These are phyloP conservation scores for Tricholauxania praeusta DNA, from an alignment of 2,888 invertebrate genomes.

Conservation along the genomic window DNA sequence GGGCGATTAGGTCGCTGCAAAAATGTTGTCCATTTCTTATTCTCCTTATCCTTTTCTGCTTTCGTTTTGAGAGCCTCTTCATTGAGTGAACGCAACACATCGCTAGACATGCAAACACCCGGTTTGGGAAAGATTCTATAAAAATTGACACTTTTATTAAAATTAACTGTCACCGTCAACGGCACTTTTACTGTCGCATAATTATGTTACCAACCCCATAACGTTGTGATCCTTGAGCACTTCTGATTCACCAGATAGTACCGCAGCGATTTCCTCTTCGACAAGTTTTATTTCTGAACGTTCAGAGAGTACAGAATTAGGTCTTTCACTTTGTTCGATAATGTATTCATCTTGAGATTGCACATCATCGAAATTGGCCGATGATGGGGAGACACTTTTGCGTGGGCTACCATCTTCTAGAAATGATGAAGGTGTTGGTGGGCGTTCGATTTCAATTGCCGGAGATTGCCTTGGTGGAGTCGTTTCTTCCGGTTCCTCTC, in stretches of 20 bases:
- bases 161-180: slow-evolving; percentile 1
- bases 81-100: slow-evolving; percentile 75
- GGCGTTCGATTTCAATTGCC: slow-evolving; percentile 35
- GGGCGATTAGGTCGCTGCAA: slow-evolving; percentile 80
- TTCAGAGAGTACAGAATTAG: slow-evolving; percentile 60
- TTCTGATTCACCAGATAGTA: slow-evolving; percentile 78
- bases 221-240: slow-evolving; percentile 77
- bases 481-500: slow-evolving; percentile 54
- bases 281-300: slow-evolving; percentile 68
- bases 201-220: slow-evolving; percentile 70
- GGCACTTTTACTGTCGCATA: background rate
- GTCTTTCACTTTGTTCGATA: slow-evolving; percentile 48
- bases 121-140: slow-evolving; percentile 76
- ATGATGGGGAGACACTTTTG: slow-evolving; percentile 11
- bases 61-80: slow-evolving; percentile 71
- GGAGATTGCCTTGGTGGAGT: slow-evolving; percentile 56
- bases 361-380: slow-evolving; percentile 12
- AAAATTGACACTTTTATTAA: slow-evolving; percentile 72
- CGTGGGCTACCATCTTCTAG: slow-evolving; percentile 36
- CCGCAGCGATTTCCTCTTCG: slow-evolving; percentile 76
- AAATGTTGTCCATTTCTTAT: slow-evolving; percentile 80
- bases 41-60: slow-evolving; percentile 70
- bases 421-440: slow-evolving; percentile 42
- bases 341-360: slow-evolving; percentile 15
- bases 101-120: slow-evolving; percentile 75